Evolutionary conservation across 1,140 invertebrate genomes (phyloP).

Genomic region (Ceratoteleas bidentatus): DNA sequence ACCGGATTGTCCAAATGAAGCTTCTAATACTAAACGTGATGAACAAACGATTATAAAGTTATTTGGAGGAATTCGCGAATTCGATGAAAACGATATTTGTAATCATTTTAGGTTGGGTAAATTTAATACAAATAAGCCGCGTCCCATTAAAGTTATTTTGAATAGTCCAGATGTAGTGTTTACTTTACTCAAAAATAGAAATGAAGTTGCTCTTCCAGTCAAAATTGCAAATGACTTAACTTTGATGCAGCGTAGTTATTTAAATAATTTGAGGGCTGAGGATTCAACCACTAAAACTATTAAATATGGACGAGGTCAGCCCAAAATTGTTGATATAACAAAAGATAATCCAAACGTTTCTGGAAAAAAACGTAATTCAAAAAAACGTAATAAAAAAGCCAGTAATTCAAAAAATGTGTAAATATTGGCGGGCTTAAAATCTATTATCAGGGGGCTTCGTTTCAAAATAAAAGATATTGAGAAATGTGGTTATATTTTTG

Average conservation of each 20-base stretch:
- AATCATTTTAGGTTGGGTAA: no score
- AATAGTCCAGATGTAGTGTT: no score
- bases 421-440: background rate
- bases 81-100: no score
- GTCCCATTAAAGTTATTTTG: no score
- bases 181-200: slow-evolving; percentile 1
- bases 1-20: no score
- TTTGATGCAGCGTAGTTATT: background rate
- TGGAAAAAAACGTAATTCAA: no score
- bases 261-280: background rate
- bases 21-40: no score
- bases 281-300: slow-evolving; percentile 6
- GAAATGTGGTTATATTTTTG: slow-evolving; percentile 11
- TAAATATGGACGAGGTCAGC: slow-evolving; percentile 7
- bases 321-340: slow-evolving; percentile 8
- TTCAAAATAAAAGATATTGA: slow-evolving; percentile 9
- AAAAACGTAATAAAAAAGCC: no score
- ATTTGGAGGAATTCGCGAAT: no score
- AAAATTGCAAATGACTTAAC: slow-evolving; percentile 1
- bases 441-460: slow-evolving; percentile 9
- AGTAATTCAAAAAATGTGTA: slow-evolving; percentile 4
- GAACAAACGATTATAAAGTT: no score
- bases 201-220: background rate
- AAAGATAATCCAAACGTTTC: no score
- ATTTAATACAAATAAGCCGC: no score